Evolutionary conservation across 2,888 invertebrate genomes (phyloP), one percentile per base, ranked within the genome.

Genomic region (Microctonus aethiopoides): DNA sequence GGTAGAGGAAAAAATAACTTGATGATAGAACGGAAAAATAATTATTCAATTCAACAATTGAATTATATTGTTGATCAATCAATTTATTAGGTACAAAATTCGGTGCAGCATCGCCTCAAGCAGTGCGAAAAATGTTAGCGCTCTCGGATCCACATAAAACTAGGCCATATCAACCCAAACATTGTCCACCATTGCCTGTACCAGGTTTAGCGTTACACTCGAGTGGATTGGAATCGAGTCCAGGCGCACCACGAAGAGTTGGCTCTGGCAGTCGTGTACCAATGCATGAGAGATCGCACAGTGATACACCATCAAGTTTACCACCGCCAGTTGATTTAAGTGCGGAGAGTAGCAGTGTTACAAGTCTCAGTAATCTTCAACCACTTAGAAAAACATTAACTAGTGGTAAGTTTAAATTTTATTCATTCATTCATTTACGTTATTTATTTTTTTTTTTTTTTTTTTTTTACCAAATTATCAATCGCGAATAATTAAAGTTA

Each of bases 101-200:
- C 72, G 94, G 97, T 76, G 94, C 98, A 51, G 97, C 97, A 51
- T 98, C 98, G 13, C 99, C 99, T 22, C 98, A 98, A 87, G 97
- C 98, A 9, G 97, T 99, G 20, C 92, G 97, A 80, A 99, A 99
- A 87, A 91, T 99, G 85, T 89, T 99, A 77, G 94, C 98, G 7
- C 89, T 99, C 34, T 94, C 96, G 11, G 95, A 96, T 84, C 93
- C 94, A 13, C 93, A 92, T 64, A 96, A 96, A 87, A 94, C 96
- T 10, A 90, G 95, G 66, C 96, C 95, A 6, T 95, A 95, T 83
- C 95, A 96, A 83, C 95, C 96, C 0, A 91, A 95, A 63, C 91
- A 92, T 79, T 87, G 87, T 76, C 89, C 90, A 32, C 89, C 87
- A 57, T 88, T 90, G 54, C 90, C 92, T 4, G 92, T 93, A 41